phyloP scores from a whole-genome alignment of 1,140 invertebrate genomes.

The Melipona quadrifasciata region DNA sequence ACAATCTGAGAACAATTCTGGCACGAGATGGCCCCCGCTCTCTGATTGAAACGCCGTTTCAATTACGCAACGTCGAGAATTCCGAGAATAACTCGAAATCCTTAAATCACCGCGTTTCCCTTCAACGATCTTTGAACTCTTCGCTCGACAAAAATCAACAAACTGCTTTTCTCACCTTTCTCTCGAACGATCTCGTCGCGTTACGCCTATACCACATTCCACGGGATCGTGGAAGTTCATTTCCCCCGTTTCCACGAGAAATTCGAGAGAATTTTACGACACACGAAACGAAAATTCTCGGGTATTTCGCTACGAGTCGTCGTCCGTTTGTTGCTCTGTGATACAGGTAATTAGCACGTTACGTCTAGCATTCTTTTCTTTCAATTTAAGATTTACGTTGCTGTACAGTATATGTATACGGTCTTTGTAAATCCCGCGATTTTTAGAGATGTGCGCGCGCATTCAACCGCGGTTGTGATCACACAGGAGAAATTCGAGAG shows the following conservation, averaged over 20 bases:
- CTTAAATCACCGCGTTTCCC: background rate
- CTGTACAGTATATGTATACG: too few relatives aligned
- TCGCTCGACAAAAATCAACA: background rate
- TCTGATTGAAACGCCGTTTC: too few relatives aligned
- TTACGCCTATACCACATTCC: background rate
- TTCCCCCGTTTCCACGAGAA: too few relatives aligned
- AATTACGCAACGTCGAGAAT: too few relatives aligned
- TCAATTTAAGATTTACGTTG: too few relatives aligned
- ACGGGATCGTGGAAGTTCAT: background rate
- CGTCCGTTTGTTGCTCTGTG: background rate
- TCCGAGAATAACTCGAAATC: background rate
- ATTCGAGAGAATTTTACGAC: background rate
- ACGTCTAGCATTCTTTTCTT: too few relatives aligned
- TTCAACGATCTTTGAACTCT: background rate
- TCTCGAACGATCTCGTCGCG: background rate
- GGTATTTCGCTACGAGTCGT: conserved; percentile 4
- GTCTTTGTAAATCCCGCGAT: too few relatives aligned
- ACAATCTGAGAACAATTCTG: too few relatives aligned
- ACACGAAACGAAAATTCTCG: background rate
- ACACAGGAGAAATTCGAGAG: too few relatives aligned
- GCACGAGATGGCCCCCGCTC: too few relatives aligned
- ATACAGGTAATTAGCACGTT: conserved; percentile 16
- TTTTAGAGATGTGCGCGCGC: too few relatives aligned
- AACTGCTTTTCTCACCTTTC: background rate
- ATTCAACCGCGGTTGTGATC: too few relatives aligned